Evolutionary conservation across 1,140 invertebrate species (phyloP), one percentile per base, ranked within the genome.

Genomic region (Cataglyphis hispanica): DNA sequence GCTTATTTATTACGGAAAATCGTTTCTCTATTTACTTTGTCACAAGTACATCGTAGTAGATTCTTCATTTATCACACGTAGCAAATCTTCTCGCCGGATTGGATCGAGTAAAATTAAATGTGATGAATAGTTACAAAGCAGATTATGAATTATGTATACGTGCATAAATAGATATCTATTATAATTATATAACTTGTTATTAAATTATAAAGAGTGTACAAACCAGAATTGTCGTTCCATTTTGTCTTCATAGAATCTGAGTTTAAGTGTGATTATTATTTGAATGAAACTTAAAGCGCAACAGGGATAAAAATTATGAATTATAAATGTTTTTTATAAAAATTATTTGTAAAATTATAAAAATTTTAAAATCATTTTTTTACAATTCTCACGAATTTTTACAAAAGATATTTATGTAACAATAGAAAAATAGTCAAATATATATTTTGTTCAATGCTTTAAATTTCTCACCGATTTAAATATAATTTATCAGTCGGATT

Each of bases 1-100:
- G 53, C 53, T 81, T 53, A 72, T 81, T 81, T 81, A 81, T 81
- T 81, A 60, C 34, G 50, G 53, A 81, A 50, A 50, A 72, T 72
- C 37, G 16, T 58, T 70, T 60, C 53, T 43, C 19, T 81, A 70
- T 81, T 70, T 70, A 60, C 53, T 46, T 81, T 60, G 66, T 58
- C 78, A 19, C 34, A 16, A 13, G 11, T 37, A 37, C n/a, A 34
- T n/a, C 25, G 75, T 16, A 16, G 75, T 16, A 16, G 40, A 5
- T 77, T 77, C 58, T 64, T 77, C 60, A 50, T 46, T 77, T 11
- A 46, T 77, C 37, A 4, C 19, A 5, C 19, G 25, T 72, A 34
- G 16, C 19, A n/a, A 37, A 31, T 76, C 63, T 53, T 8, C 13
- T 27, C 43, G 61, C 3, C 19, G 27, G 43, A 80, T 80, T 80